These are phyloP conservation scores for Formicarius rufipectus DNA, from an alignment of 2,113 vertebrate species.

Conservation along the genomic window DNA sequence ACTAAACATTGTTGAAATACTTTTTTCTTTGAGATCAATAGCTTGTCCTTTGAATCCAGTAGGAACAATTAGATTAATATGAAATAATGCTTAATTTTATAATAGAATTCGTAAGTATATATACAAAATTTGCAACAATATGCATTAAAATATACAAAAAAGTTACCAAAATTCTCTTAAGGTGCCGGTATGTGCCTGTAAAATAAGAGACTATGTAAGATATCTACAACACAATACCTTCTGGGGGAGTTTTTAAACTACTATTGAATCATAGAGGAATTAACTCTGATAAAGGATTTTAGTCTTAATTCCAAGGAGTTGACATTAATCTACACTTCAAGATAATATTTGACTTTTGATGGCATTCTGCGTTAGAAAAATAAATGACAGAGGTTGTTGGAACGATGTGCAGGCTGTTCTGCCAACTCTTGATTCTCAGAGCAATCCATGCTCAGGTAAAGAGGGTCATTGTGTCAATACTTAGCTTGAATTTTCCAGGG, in stretches of 20 bases:
- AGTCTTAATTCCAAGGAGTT: neutral
- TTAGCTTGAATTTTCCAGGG: conserved; percentile 29
- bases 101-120: neutral
- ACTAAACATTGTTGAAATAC: neutral
- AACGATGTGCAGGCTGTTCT: neutral
- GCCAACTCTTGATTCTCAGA: conserved; percentile 19
- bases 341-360: neutral
- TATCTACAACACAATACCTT: neutral
- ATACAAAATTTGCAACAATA: neutral
- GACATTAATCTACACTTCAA: neutral
- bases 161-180: neutral
- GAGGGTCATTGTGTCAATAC: neutral
- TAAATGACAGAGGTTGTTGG: neutral
- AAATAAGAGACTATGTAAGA: neutral
- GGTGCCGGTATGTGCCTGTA: neutral
- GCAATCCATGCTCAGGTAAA: conserved; percentile 20
- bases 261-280: neutral
- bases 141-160: neutral
- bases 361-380: neutral
- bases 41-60: neutral
- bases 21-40: neutral
- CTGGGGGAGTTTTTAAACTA: neutral
- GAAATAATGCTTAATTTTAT: neutral
- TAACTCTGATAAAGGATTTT: neutral
- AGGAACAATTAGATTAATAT: neutral